Evolutionary conservation across 2,797 vertebrate species (phyloP).

Genomic region (Cyprinella venusta): DNA sequence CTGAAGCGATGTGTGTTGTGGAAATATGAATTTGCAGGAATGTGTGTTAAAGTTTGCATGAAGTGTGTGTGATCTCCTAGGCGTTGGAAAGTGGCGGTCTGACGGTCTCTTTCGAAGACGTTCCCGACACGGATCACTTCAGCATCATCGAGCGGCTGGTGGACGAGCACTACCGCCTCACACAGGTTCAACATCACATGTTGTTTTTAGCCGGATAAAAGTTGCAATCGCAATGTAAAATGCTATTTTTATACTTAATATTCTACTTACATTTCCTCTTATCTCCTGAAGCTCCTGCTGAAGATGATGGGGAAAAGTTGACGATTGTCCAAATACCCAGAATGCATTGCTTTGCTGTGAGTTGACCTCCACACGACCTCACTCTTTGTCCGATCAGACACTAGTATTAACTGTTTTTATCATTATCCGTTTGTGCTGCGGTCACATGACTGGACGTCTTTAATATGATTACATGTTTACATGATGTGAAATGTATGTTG

Average conservation of each 20-base stretch:
- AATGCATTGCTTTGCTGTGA: constrained; percentile 7
- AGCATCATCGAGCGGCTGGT: constrained; percentile 77
- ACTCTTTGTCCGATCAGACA: constrained; percentile 5
- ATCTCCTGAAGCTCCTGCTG: constrained; percentile 72
- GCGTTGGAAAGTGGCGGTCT: constrained; percentile 69
- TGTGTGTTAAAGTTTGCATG: background rate
- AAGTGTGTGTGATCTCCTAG: constrained; percentile 60
- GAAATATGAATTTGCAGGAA: too few species aligned
- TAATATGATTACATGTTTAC: background rate
- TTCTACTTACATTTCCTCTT: background rate
- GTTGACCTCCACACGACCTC: background rate
- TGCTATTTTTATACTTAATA: background rate
- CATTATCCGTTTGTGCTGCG: too few species aligned
- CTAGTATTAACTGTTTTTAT: background rate
- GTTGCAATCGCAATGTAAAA: too few species aligned
- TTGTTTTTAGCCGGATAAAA: too few species aligned
- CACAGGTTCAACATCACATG: constrained; percentile 67
- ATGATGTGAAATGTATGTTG: background rate
- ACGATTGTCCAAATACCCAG: constrained; percentile 43
- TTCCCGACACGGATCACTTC: constrained; percentile 80
- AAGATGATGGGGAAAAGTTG: constrained; percentile 78
- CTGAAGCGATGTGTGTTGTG: too few species aligned
- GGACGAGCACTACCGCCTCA: constrained; percentile 75
- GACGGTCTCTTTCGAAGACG: constrained; percentile 76
- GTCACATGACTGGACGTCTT: background rate